Conservation (phyloP, 2,888 invertebrate species). For the Trissolcus brochymenae region DNA sequence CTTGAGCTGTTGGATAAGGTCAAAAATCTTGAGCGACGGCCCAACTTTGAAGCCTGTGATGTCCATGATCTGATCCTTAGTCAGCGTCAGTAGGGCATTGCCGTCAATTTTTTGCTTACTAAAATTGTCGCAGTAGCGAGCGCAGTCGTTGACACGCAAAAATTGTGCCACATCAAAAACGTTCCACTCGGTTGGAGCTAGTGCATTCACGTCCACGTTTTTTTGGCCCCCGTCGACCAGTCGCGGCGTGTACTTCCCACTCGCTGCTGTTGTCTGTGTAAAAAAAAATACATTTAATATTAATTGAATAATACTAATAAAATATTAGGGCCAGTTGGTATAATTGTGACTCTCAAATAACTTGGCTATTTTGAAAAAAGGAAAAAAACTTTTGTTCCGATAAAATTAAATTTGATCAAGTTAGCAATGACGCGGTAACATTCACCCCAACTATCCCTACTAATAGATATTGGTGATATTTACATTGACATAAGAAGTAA, state of each 20-base stretch:
- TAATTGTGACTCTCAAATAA: too few species aligned
- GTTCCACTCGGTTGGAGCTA: conserved; percentile 86
- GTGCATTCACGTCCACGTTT: conserved; percentile 78
- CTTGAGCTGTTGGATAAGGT: conserved; percentile 93
- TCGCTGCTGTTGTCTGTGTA: conserved; percentile 76
- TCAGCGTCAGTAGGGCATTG: conserved; percentile 85
- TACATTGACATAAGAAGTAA: conserved; percentile 82
- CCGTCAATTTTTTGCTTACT: conserved; percentile 86
- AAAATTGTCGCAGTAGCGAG: conserved; percentile 80
- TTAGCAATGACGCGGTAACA: too few species aligned
- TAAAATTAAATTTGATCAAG: too few species aligned
- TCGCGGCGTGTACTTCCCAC: conserved; percentile 79
- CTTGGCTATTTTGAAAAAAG: too few species aligned
- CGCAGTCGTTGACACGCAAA: conserved; percentile 90
- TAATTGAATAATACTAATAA: background rate
- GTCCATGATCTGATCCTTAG: conserved; percentile 93
- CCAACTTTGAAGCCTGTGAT: conserved; percentile 95
- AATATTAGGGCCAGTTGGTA: background rate
- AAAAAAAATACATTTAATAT: background rate
- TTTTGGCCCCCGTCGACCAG: conserved; percentile 77
- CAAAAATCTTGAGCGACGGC: conserved; percentile 94
- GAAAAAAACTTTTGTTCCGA: too few species aligned
- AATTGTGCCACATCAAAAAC: conserved; percentile 92
- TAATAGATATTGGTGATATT: too few species aligned
- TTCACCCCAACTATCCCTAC: too few species aligned